Evolutionary conservation across 1,140 invertebrate genomes (phyloP).

Genomic region (Leguminivora glycinivorella): DNA sequence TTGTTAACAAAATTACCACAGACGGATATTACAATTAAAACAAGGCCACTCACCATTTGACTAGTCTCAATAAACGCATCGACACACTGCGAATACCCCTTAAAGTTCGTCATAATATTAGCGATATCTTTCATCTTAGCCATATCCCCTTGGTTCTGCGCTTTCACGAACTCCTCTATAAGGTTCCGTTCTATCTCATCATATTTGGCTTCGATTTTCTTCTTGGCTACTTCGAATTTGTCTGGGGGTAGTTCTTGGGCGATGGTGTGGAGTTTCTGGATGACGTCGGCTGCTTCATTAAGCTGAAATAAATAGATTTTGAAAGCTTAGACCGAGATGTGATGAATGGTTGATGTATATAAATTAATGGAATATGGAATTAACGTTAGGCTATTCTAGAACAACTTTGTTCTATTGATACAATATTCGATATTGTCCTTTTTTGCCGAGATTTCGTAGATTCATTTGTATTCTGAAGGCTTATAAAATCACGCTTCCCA

Average conservation of each 20-base stretch:
- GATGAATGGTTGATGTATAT: no score
- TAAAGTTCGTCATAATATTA: conserved; percentile 95
- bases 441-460: no score
- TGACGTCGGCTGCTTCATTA: conserved; percentile 98
- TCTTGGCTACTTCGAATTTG: conserved; percentile 93
- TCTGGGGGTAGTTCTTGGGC: conserved; percentile 94
- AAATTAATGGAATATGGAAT: no score
- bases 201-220: conserved; percentile 96
- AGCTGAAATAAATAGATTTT: conserved; percentile 80
- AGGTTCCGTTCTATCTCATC: conserved; percentile 95
- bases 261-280: conserved; percentile 97
- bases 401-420: no score
- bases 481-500: no score
- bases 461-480: no score
- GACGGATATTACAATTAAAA: not conserved
- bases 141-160: conserved; percentile 91
- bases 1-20: not conserved
- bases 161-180: conserved; percentile 96
- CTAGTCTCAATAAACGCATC: conserved; percentile 98
- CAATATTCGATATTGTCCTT: no score
- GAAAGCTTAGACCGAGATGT: not conserved
- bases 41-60: conserved; percentile 85
- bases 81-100: conserved; percentile 96
- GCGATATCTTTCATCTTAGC: conserved; percentile 96
- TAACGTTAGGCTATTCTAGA: no score